Percentiles rank a stretch among this genome's conserved stretches.
These are phyloP conservation scores for Thysanoteuthis rhombus DNA, from an alignment of 2,888 invertebrate genomes.

Conservation along the genomic window DNA sequence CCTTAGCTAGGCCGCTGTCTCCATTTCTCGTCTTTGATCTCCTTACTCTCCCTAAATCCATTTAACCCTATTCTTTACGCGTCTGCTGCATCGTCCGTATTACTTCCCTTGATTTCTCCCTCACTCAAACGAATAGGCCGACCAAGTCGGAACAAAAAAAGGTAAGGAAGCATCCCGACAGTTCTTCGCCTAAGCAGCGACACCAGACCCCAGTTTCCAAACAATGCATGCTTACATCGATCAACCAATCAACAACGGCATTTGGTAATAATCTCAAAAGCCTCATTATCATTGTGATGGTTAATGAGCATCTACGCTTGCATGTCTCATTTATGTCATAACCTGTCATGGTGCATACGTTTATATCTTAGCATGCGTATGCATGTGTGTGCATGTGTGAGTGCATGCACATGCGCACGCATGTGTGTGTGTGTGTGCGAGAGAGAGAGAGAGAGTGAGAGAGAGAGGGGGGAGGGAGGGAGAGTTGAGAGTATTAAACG, in stretches of 20 bases:
- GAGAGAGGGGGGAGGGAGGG: no score
- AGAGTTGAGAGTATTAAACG: no score
- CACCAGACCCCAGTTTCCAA: conserved; percentile 12
- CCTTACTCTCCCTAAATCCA: not conserved
- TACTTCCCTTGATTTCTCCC: not conserved
- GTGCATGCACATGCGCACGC: no score
- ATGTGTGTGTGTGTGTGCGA: no score
- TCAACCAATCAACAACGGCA: not conserved
- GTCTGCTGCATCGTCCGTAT: not conserved
- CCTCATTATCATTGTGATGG: not conserved
- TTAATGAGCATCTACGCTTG: not conserved
- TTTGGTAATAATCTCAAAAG: not conserved
- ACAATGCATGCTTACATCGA: not conserved
- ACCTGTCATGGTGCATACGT: not conserved
- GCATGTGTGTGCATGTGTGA: no score
- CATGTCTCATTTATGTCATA: not conserved
- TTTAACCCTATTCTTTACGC: not conserved
- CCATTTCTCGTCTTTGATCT: no score
- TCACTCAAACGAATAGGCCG: not conserved
- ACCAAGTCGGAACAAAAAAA: not conserved
- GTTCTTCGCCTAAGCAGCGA: not conserved
- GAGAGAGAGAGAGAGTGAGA: no score
- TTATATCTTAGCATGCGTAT: no score
- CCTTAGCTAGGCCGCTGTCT: no score
- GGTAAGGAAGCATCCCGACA: not conserved